phyloP scores from a whole-genome alignment of 2,797 vertebrate genomes.

The Acipenser ruthenus region DNA sequence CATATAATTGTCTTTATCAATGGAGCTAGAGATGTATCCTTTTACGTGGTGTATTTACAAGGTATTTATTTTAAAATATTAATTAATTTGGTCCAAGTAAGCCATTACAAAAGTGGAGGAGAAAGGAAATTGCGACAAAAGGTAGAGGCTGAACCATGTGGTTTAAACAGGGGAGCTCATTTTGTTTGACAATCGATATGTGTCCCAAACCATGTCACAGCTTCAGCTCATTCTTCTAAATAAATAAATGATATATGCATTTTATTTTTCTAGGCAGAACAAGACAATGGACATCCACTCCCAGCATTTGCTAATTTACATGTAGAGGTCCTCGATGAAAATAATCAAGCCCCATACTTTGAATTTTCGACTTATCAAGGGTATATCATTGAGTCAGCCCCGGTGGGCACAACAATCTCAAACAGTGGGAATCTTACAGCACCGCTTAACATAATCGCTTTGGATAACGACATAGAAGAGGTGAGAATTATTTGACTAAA shows the following conservation, averaged over 20 bases:
- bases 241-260: too few species aligned
- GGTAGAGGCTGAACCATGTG: too few species aligned
- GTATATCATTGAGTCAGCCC: conserved; percentile 85
- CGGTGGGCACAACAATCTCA: conserved; percentile 84
- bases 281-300: conserved; percentile 93
- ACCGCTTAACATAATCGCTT: conserved; percentile 73
- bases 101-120: too few species aligned
- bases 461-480: conserved; percentile 96
- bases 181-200: too few species aligned
- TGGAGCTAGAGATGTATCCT: too few species aligned
- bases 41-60: too few species aligned
- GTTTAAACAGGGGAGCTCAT: background rate
- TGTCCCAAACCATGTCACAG: too few species aligned
- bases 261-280: conserved; percentile 70
- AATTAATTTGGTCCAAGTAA: too few species aligned
- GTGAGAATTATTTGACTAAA: conserved; percentile 43
- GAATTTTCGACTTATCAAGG: conserved; percentile 78
- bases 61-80: too few species aligned
- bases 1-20: too few species aligned
- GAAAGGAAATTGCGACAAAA: too few species aligned
- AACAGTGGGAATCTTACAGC: conserved; percentile 71
- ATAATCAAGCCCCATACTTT: conserved; percentile 94
- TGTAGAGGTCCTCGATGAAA: conserved; percentile 89
- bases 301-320: conserved; percentile 82
- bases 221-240: too few species aligned